A percentile compares a stretch with the other conserved stretches of the same genome.
Evolutionary conservation across 1,140 invertebrate genomes (phyloP).

Genomic region (Leptonema lineaticorne): DNA sequence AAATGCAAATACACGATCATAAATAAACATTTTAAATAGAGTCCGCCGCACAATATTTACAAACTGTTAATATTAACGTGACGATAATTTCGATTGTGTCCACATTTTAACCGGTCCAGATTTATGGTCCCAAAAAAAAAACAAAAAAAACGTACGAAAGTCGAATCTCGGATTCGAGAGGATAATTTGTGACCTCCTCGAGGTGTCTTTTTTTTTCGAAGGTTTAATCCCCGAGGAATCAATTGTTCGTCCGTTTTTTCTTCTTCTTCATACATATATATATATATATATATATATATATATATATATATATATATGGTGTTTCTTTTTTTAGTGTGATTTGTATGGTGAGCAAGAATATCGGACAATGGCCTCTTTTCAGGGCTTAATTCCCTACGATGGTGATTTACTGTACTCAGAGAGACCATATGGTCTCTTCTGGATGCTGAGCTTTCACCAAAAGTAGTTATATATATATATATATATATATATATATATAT

Average conservation of each 20-base stretch:
- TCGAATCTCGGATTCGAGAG: too few relatives aligned
- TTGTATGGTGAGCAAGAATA: neutral
- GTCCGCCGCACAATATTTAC: slow-evolving; percentile 1
- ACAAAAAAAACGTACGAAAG: too few relatives aligned
- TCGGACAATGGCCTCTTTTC: neutral
- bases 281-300: too few relatives aligned
- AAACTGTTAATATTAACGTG: slow-evolving; percentile 11
- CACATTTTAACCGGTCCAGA: too few relatives aligned
- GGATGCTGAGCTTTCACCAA: slow-evolving; percentile 3
- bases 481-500: neutral
- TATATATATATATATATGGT: too few relatives aligned
- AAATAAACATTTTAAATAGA: too few relatives aligned
- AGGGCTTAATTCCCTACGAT: neutral
- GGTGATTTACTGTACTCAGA: slow-evolving; percentile 14
- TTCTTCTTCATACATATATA: too few relatives aligned
- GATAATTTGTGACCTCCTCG: neutral
- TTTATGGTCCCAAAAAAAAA: too few relatives aligned
- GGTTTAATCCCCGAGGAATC: too few relatives aligned
- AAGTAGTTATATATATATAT: neutral
- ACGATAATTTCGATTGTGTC: slow-evolving; percentile 12
- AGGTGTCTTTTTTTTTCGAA: neutral
- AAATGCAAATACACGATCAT: too few relatives aligned
- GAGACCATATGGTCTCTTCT: neutral
- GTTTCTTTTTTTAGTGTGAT: too few relatives aligned
- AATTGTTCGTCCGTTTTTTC: too few relatives aligned